Evolutionary conservation across 1,140 invertebrate genomes (phyloP).

Genomic region (Bombus ignitus): DNA sequence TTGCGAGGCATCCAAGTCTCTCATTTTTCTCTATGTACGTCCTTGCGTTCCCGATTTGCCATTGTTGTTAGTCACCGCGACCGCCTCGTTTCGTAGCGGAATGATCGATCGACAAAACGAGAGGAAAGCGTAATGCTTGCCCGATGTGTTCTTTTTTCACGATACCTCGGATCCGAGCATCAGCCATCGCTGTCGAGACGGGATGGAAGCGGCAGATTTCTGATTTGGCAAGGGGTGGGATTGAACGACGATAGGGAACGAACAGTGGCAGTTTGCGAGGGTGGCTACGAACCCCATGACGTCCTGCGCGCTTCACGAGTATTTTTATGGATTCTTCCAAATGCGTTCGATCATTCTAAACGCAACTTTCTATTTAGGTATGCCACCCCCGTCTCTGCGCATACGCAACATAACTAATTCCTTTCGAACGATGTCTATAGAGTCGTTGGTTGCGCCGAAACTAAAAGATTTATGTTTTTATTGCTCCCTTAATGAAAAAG

Average conservation of each 20-base stretch:
- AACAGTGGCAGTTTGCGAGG: slow-evolving; percentile 57
- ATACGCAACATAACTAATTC: neutral
- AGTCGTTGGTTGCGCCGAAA: neutral
- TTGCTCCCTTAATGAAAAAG: too few species aligned
- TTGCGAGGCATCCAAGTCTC: neutral
- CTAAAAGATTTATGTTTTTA: neutral
- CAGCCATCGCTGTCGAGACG: slow-evolving; percentile 21
- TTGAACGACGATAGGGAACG: slow-evolving; percentile 25
- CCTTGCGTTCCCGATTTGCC: neutral
- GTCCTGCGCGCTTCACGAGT: slow-evolving; percentile 9
- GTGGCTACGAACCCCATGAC: slow-evolving; percentile 60
- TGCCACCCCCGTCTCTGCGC: neutral
- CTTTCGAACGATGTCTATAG: neutral
- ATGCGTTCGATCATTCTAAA: slow-evolving; percentile 36
- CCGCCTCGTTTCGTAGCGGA: neutral
- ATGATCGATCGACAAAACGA: slow-evolving; percentile 35
- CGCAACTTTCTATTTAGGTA: slow-evolving; percentile 22
- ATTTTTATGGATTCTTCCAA: slow-evolving; percentile 51
- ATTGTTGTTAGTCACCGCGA: slow-evolving; percentile 21
- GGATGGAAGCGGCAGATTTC: slow-evolving; percentile 63
- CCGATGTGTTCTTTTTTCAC: slow-evolving; percentile 15
- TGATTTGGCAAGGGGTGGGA: slow-evolving; percentile 73
- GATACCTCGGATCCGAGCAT: neutral
- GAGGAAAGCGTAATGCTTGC: slow-evolving; percentile 3
- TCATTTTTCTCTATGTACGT: neutral